These are phyloP conservation scores for Neosilurus hyrtlii DNA, from an alignment of 2,797 vertebrate genomes.

Conservation along the genomic window DNA sequence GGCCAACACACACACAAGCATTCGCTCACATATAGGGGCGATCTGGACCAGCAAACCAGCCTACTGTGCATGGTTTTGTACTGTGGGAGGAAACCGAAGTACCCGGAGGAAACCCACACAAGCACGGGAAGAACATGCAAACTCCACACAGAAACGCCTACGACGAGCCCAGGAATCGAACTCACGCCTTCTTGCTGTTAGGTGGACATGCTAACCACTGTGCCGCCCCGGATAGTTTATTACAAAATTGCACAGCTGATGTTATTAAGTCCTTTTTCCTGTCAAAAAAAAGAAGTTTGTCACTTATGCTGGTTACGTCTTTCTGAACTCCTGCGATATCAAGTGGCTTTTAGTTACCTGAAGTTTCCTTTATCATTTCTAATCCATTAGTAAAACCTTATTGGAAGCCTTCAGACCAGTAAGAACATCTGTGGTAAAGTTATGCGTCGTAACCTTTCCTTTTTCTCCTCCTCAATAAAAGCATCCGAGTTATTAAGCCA, in stretches of 20 bases:
- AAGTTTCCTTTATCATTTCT: slow-evolving; percentile 1
- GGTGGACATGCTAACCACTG: no score
- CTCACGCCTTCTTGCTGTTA: no score
- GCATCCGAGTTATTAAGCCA: background rate
- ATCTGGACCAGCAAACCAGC: no score
- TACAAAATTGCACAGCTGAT: background rate
- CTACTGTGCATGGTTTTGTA: no score
- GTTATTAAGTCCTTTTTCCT: background rate
- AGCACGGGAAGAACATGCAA: no score
- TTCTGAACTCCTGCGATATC: background rate
- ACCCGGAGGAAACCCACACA: no score
- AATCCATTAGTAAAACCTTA: background rate
- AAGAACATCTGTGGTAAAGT: slow-evolving; percentile 7
- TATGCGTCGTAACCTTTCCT: background rate
- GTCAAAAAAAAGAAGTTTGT: background rate
- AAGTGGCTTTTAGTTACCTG: slow-evolving; percentile 19
- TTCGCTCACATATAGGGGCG: no score
- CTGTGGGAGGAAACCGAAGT: no score
- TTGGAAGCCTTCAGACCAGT: slow-evolving; percentile 17
- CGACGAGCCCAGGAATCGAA: no score
- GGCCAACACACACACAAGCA: no score
- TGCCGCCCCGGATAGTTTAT: no score
- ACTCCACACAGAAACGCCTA: no score
- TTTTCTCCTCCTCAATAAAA: background rate
- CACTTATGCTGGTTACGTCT: background rate